These are phyloP conservation scores for Cephus nigrinus DNA, from an alignment of 2,888 invertebrate genomes.

Conservation along the genomic window DNA sequence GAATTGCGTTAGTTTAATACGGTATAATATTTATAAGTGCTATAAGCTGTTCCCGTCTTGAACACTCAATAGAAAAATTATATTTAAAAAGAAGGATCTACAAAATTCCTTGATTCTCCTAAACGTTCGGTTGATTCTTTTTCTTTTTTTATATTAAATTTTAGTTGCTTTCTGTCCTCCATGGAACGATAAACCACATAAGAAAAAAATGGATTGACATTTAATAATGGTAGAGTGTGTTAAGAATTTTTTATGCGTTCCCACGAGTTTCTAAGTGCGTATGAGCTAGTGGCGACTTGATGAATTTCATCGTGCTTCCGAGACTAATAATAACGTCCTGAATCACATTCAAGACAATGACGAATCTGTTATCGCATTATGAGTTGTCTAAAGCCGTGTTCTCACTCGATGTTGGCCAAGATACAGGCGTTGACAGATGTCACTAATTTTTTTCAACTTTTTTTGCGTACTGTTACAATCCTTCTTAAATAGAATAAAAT, in stretches of 20 bases:
- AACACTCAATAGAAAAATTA: background rate
- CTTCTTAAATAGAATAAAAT: background rate
- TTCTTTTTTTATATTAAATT: background rate
- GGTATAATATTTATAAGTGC: background rate
- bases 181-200: background rate
- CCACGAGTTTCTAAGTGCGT: background rate
- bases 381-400: background rate
- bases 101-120: background rate
- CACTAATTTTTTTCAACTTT: background rate
- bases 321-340: slow-evolving; percentile 6
- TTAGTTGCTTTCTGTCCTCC: background rate
- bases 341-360: slow-evolving; percentile 6
- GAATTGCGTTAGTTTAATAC: background rate
- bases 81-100: background rate
- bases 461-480: background rate
- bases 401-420: background rate
- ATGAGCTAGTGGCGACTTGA: background rate
- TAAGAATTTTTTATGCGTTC: background rate
- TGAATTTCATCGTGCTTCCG: background rate
- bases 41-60: background rate
- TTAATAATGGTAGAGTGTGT: background rate
- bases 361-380: slow-evolving; percentile 11
- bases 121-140: background rate
- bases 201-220: background rate
- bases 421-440: background rate